These are phyloP conservation scores for Antechinus flavipes DNA, from an alignment of 2,113 vertebrate genomes.

Conservation along the genomic window DNA sequence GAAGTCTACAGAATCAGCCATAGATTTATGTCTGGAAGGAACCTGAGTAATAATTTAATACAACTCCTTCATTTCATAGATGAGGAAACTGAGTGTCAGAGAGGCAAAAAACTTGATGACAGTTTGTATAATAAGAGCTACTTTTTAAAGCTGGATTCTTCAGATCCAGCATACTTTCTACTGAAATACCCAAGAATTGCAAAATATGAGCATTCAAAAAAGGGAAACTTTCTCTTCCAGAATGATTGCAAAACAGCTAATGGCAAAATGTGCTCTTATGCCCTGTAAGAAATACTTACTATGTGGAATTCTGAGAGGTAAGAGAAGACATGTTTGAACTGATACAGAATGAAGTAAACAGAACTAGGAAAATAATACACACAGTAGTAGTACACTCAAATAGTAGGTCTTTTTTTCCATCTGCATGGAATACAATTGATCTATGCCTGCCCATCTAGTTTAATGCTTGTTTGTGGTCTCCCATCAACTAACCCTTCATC, in stretches of 20 bases:
- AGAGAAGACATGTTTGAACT: neutral
- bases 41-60: neutral
- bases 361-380: neutral
- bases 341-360: neutral
- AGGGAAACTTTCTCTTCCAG: neutral
- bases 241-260: neutral
- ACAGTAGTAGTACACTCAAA: neutral
- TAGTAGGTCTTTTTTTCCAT: neutral
- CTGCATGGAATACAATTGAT: neutral
- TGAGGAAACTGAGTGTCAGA: slow-evolving; percentile 10
- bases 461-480: neutral
- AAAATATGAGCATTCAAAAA: neutral
- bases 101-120: slow-evolving; percentile 36
- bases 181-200: neutral
- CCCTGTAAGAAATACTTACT: neutral
- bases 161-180: neutral
- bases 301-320: neutral
- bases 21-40: neutral
- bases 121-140: neutral
- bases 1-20: neutral
- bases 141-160: neutral
- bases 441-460: neutral
- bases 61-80: neutral
- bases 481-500: neutral
- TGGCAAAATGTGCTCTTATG: too few species aligned